phyloP scores from a whole-genome alignment of 2,113 vertebrate genomes.

The Siphamia tubifer region DNA sequence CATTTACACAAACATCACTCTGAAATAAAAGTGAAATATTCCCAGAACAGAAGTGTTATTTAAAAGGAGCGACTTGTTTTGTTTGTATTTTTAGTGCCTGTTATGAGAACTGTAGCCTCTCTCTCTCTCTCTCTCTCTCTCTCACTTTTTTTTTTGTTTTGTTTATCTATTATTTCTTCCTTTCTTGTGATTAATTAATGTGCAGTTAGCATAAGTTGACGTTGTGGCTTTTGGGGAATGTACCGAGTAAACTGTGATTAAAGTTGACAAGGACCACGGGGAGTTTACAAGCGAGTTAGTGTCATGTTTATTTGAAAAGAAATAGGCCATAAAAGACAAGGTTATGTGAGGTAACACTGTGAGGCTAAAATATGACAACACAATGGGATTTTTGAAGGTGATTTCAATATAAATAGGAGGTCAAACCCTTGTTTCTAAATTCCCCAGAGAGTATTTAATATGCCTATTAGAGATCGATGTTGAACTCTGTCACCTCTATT shows the following conservation, averaged over 20 bases:
- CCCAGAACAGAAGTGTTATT: no score
- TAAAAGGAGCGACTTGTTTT: no score
- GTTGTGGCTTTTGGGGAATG: background rate
- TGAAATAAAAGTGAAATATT: no score
- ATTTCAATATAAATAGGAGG: background rate
- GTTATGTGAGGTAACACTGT: background rate
- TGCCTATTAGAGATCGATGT: background rate
- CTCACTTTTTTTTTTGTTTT: no score
- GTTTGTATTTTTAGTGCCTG: no score
- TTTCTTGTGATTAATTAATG: constrained; percentile 36
- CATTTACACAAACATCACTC: no score
- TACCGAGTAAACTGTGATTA: constrained; percentile 5
- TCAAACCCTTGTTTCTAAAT: background rate
- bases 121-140: no score
- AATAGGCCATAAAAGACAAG: background rate
- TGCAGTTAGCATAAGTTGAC: constrained; percentile 17
- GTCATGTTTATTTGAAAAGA: background rate
- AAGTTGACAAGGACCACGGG: constrained; percentile 14
- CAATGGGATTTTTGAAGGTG: background rate
- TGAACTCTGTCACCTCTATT: background rate
- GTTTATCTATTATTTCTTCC: no score
- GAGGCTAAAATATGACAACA: background rate
- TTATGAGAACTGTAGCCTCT: no score
- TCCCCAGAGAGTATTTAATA: background rate
- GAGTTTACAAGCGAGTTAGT: background rate